phyloP scores from a whole-genome alignment of 2,113 vertebrate species.

The Oreotrochilus melanogaster region DNA sequence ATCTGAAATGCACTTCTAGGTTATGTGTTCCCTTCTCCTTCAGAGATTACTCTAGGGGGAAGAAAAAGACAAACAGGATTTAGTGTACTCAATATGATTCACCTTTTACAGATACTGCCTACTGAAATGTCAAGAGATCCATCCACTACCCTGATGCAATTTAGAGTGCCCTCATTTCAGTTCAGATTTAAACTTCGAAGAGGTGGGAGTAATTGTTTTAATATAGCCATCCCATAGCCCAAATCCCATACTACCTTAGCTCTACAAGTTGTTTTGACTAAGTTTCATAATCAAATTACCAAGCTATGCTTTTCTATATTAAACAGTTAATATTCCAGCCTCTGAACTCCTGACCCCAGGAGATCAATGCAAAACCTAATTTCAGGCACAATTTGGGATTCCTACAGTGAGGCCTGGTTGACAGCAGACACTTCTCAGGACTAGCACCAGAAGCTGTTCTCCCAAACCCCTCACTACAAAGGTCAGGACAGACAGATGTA shows the following conservation, averaged over 20 bases:
- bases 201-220: background rate
- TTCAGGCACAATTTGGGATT: background rate
- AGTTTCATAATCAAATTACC: background rate
- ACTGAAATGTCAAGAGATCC: background rate
- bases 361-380: background rate
- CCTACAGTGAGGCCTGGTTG: background rate
- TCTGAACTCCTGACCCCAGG: background rate
- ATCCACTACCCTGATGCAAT: background rate
- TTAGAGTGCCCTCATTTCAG: background rate
- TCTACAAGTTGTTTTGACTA: background rate
- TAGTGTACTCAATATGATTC: background rate
- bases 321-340: background rate
- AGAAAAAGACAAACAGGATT: background rate
- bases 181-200: background rate
- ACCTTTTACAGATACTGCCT: background rate
- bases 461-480: rapidly evolving
- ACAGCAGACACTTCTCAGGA: background rate
- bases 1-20: too few relatives aligned
- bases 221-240: background rate
- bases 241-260: background rate
- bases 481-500: rapidly evolving
- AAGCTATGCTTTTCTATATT: background rate
- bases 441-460: background rate
- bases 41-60: background rate
- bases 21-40: background rate